These are phyloP conservation scores for Ochlodes sylvanus DNA, from an alignment of 2,888 invertebrate genomes.

Conservation along the genomic window DNA sequence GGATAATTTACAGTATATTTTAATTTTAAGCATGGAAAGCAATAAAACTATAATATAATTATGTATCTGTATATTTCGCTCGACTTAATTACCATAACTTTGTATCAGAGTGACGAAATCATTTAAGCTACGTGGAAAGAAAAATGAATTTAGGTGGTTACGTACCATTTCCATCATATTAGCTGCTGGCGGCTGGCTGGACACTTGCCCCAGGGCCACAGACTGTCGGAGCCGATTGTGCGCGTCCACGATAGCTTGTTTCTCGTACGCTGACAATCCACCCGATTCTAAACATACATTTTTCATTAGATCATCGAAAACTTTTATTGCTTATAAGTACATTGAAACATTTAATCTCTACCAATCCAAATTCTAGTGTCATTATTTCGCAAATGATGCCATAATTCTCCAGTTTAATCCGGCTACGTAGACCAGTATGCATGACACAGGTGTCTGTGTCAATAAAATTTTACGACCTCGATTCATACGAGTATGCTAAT, in stretches of 20 bases:
- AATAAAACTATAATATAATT: constrained; percentile 30
- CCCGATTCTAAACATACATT: constrained; percentile 81
- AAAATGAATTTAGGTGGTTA: constrained; percentile 8
- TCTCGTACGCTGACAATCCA: constrained; percentile 89
- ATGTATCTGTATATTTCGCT: constrained; percentile 17
- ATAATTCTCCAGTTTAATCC: constrained; percentile 61
- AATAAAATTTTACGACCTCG: constrained; percentile 80
- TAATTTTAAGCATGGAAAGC: constrained; percentile 21
- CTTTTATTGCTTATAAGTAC: not conserved
- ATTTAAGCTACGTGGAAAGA: not conserved
- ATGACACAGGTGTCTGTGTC: constrained; percentile 72
- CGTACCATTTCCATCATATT: constrained; percentile 95
- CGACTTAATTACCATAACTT: constrained; percentile 23
- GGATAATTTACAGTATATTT: constrained; percentile 28
- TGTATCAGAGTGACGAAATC: not conserved
- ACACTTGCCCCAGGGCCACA: constrained; percentile 91
- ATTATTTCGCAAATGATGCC: constrained; percentile 54
- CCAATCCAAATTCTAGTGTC: constrained; percentile 51
- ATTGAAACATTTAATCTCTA: constrained; percentile 40
- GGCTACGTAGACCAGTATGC: constrained; percentile 71
- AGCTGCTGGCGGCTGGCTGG: constrained; percentile 90
- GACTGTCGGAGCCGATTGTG: constrained; percentile 92
- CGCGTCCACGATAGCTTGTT: constrained; percentile 90
- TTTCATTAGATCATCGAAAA: not conserved
- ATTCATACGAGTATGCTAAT: constrained; percentile 74